Base-by-base conservation (phyloP, 2,797 vertebrate species). In the Dermochelys coriacea region DNA sequence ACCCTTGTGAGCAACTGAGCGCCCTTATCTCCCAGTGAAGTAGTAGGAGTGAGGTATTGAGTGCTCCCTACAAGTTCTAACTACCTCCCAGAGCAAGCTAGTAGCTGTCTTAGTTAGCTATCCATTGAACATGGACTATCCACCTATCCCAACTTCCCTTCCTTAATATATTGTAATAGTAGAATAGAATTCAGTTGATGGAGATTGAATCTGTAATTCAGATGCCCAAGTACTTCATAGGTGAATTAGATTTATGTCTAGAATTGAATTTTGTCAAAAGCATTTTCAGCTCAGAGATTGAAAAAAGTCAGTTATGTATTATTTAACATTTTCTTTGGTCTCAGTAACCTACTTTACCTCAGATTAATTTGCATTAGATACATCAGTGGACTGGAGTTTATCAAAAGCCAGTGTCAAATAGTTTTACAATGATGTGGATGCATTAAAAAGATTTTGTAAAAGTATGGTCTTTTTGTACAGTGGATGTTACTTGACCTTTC, bases 121-220 rank as follows among this genome's bases (percentile, higher is more conserved):
- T 90, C 74, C 0, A 1, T 94, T 93, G 93, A 94, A 88, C 59
- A 91, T 80, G 84, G 77, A 93, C 80, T 87, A 91, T 92, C 74
- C 94, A 93, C 75, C 81, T 94, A 84, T 82, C 87, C 86, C 78
- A 45, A 16, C 27, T 95, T 82, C 59, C 50, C 59, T 93, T 29
- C 31, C 64, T 7, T 5, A 91, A 95, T 95, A 95, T 94, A 94
- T 86, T 74, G 84, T 89, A 90, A 92, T 37, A 93, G 21, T 41
- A 57, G 74, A 85, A 82, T 74, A 93, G 96, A 95, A 94, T 15
- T 97, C 95, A 96, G 74, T 68, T 93, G 82, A 90, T 94, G 90
- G 34, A 96, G 96, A 95, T 95, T 97, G 95, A 95, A 96, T 91
- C 75, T 3, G 4, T 93, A 95, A 96, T 97, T 96, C 92, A 96